Evolutionary conservation across 2,797 vertebrate genomes (phyloP).

Genomic region (Dipus sagitta): DNA sequence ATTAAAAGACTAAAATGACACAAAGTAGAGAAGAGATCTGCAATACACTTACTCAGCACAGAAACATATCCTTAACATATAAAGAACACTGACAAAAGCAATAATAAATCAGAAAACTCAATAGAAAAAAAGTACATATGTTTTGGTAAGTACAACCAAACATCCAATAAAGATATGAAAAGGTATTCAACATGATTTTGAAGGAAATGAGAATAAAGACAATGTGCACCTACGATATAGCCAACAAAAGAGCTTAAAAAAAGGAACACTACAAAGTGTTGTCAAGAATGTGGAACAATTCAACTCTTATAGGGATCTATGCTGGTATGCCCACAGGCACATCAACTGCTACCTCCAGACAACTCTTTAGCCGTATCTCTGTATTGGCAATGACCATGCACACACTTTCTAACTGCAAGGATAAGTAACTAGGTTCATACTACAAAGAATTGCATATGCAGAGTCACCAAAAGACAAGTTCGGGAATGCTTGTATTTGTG

Average conservation of each 20-base stretch:
- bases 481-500: background rate
- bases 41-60: constrained; percentile 15
- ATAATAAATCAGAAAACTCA: constrained; percentile 31
- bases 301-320: background rate
- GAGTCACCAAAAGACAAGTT: background rate
- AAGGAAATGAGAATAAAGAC: constrained; percentile 56
- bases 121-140: background rate
- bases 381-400: background rate
- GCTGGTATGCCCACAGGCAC: background rate
- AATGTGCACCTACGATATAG: background rate
- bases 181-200: background rate
- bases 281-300: background rate
- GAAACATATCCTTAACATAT: background rate
- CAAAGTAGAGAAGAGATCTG: background rate
- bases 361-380: background rate
- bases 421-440: too few relatives aligned
- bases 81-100: background rate
- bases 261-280: background rate
- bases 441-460: constrained; percentile 32
- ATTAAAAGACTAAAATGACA: constrained; percentile 29
- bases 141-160: background rate
- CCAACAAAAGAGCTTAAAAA: background rate
- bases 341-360: background rate
- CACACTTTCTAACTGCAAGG: background rate
- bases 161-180: background rate